These are phyloP conservation scores for Quadriops clusia DNA, from an alignment of 2,888 invertebrate genomes.

Conservation along the genomic window DNA sequence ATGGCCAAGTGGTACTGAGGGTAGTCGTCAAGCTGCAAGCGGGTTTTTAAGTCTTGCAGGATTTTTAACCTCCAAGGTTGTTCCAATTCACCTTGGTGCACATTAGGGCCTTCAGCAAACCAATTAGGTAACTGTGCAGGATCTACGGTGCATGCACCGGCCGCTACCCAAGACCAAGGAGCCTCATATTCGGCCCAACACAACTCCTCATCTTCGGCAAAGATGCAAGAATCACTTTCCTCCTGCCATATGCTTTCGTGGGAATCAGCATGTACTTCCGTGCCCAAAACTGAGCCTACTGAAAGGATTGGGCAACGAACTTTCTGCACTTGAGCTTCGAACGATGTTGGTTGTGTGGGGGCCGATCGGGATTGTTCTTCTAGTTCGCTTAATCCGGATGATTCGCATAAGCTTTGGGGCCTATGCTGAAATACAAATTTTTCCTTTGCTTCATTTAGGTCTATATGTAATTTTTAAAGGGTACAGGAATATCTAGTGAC, in stretches of 20 bases:
- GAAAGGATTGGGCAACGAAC: slow-evolving; percentile 85
- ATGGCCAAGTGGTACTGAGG: slow-evolving; percentile 64
- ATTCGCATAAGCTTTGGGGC: slow-evolving; percentile 43
- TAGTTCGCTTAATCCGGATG: slow-evolving; percentile 43
- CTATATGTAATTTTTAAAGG: no score
- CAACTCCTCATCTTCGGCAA: slow-evolving; percentile 67
- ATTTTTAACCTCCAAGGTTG: slow-evolving; percentile 68
- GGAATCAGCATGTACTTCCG: slow-evolving; percentile 77
- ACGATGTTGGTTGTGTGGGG: slow-evolving; percentile 54
- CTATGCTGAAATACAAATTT: slow-evolving; percentile 31
- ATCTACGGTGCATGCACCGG: slow-evolving; percentile 66
- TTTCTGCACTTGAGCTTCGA: slow-evolving; percentile 62
- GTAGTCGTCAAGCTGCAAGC: slow-evolving; percentile 41
- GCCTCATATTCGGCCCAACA: slow-evolving; percentile 73
- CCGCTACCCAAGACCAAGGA: slow-evolving; percentile 62
- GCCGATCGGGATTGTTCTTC: slow-evolving; percentile 64
- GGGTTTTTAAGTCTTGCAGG: slow-evolving; percentile 51
- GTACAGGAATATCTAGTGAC: no score
- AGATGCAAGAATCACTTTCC: slow-evolving; percentile 61
- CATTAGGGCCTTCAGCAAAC: slow-evolving; percentile 34
- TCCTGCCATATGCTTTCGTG: slow-evolving; percentile 70
- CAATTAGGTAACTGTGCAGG: slow-evolving; percentile 65
- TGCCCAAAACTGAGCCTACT: slow-evolving; percentile 72
- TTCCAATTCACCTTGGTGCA: slow-evolving; percentile 47
- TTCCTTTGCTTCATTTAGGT: no score